Evolutionary conservation across 2,888 invertebrate species (phyloP).

Genomic region (Drosophila atripex): DNA sequence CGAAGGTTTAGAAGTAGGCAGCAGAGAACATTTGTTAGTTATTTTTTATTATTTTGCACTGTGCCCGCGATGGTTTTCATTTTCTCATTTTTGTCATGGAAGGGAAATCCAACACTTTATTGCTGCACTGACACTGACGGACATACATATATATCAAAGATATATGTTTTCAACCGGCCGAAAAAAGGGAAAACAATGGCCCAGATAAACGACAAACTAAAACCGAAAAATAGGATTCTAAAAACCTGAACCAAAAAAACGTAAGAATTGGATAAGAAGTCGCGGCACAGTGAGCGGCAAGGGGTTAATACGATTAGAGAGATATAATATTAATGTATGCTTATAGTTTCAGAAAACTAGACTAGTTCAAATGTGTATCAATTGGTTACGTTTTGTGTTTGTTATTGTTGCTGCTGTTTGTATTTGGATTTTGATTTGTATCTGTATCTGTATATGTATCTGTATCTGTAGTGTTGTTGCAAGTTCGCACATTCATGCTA

Average conservation of each 20-base stretch:
- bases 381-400: constrained; percentile 40
- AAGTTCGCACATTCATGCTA: constrained; percentile 59
- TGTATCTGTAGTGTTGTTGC: constrained; percentile 6
- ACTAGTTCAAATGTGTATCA: constrained; percentile 64
- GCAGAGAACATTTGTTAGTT: constrained; percentile 43
- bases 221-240: constrained; percentile 21
- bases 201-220: constrained; percentile 12
- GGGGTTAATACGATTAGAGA: constrained; percentile 53
- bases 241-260: constrained; percentile 3
- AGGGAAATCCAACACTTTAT: constrained; percentile 34
- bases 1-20: constrained; percentile 45
- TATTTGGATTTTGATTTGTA: constrained; percentile 5
- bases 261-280: constrained; percentile 12
- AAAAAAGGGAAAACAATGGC: constrained; percentile 8
- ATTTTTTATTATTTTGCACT: constrained; percentile 51
- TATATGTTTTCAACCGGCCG: constrained; percentile 31
- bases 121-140: constrained; percentile 53
- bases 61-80: too few relatives aligned
- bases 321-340: constrained; percentile 33
- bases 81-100: constrained; percentile 32
- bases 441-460: too few relatives aligned
- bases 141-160: constrained; percentile 75
- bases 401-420: constrained; percentile 43
- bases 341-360: constrained; percentile 43
- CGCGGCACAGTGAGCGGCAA: constrained; percentile 67